phyloP scores from a whole-genome alignment of 2,888 invertebrate species.

The Leptothorax acervorum region DNA sequence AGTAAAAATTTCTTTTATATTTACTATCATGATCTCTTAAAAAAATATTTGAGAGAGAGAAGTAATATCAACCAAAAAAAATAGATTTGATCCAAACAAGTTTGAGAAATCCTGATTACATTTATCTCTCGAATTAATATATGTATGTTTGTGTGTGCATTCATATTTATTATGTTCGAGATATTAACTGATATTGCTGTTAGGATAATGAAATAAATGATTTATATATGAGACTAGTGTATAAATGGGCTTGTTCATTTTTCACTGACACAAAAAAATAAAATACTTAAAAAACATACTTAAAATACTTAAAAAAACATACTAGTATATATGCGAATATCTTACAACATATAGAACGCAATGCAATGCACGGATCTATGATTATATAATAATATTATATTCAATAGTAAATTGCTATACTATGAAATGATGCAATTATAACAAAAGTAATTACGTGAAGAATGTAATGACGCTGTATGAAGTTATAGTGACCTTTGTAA shows the following conservation, averaged over 20 bases:
- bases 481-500: neutral
- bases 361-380: neutral
- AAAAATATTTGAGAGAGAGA: neutral
- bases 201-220: constrained; percentile 19
- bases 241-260: constrained; percentile 6
- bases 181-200: constrained; percentile 15
- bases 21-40: neutral
- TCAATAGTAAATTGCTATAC: neutral
- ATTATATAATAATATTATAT: constrained; percentile 10
- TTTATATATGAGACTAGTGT: constrained; percentile 37
- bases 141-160: neutral
- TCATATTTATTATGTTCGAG: neutral
- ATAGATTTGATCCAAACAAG: constrained; percentile 6
- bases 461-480: neutral
- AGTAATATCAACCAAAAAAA: neutral
- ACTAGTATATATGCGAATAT: neutral
- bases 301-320: constrained; percentile 11
- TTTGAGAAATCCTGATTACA: constrained; percentile 16
- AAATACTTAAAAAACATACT: neutral
- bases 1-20: neutral
- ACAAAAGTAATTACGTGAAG: constrained; percentile 1
- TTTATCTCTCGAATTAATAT: neutral
- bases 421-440: neutral
- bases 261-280: constrained; percentile 29
- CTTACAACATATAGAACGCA: neutral